phyloP scores from a whole-genome alignment of 2,113 vertebrate genomes.

The Paratilapia polleni region DNA sequence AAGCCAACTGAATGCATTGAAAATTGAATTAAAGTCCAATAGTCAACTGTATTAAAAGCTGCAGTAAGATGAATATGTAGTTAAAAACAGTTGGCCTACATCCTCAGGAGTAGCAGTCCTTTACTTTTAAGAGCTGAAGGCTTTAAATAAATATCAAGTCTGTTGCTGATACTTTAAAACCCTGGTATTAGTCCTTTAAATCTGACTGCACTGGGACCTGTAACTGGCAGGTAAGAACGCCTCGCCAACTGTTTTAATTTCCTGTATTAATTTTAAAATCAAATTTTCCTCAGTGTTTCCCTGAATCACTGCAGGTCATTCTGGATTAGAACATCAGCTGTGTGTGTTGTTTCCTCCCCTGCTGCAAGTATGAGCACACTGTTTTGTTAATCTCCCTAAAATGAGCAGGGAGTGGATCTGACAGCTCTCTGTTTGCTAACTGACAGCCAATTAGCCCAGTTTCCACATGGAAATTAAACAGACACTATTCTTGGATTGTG shows the following conservation, averaged over 20 bases:
- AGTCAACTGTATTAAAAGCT: no score
- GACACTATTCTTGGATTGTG: slow-evolving; percentile 47
- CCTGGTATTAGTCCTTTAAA: not conserved
- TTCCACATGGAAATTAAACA: slow-evolving; percentile 59
- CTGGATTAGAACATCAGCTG: slow-evolving; percentile 24
- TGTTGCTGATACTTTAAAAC: not conserved
- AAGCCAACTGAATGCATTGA: not conserved
- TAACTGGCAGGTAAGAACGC: not conserved
- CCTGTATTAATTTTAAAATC: not conserved
- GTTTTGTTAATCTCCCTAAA: slow-evolving; percentile 50
- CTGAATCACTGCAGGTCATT: slow-evolving; percentile 22
- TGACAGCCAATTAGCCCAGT: slow-evolving; percentile 67
- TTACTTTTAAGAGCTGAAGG: not conserved
- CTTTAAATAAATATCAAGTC: not conserved
- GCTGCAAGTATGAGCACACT: slow-evolving; percentile 26
- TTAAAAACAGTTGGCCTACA: no score
- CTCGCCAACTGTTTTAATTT: not conserved
- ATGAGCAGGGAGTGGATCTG: slow-evolving; percentile 52
- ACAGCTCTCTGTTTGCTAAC: slow-evolving; percentile 57
- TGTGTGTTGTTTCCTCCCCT: slow-evolving; percentile 4
- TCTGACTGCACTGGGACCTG: not conserved
- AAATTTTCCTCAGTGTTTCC: not conserved
- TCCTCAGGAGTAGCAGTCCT: not conserved
- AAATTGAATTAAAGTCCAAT: not conserved
- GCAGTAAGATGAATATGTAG: no score